Conservation (phyloP, 2,113 vertebrate species). For the Ahaetulla prasina region DNA sequence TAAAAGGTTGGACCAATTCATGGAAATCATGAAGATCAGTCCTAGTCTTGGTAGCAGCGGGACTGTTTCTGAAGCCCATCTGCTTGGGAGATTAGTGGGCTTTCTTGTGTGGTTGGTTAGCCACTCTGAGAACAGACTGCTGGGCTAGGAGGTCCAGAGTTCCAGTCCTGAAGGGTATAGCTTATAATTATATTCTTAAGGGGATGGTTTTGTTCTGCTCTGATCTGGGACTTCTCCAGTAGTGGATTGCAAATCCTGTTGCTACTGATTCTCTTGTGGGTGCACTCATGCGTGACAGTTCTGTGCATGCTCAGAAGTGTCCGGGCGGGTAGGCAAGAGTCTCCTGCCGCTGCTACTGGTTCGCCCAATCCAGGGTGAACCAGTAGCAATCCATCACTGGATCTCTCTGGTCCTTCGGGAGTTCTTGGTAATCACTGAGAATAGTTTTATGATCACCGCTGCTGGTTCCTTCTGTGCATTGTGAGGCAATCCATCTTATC, state of each 20-base stretch:
- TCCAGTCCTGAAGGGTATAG: not conserved
- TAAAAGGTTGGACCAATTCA: not conserved
- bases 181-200: not conserved
- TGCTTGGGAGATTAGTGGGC: not conserved
- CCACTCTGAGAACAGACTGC: not conserved
- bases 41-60: not conserved
- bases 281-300: too few species aligned
- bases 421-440: not conserved
- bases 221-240: not conserved
- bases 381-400: too few species aligned
- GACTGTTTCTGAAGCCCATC: not conserved
- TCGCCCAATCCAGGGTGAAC: too few species aligned
- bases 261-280: too few species aligned
- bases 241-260: too few species aligned
- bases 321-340: too few species aligned
- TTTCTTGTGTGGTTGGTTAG: not conserved
- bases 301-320: too few species aligned
- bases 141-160: not conserved
- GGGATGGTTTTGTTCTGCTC: not conserved
- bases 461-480: not conserved
- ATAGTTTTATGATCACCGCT: not conserved
- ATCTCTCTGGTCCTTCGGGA: not conserved
- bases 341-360: too few species aligned
- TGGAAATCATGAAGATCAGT: not conserved
- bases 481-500: not conserved